Conservation (phyloP, 1,140 invertebrate genomes). For the Lethocerus indicus region DNA sequence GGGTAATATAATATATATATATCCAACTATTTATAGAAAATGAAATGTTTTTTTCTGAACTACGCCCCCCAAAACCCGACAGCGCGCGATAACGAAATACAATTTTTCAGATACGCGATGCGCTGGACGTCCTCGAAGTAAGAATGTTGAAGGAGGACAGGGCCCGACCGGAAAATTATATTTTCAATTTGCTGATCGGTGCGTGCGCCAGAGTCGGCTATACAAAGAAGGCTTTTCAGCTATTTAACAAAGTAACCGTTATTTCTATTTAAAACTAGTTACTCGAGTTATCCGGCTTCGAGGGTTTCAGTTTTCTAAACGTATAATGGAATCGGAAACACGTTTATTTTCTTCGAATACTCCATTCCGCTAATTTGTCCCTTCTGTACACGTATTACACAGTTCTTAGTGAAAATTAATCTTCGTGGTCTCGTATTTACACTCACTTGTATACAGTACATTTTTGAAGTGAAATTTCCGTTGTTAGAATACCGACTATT, state of each 20-base stretch:
- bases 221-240: slow-evolving; percentile 62
- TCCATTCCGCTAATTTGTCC: too few relatives aligned
- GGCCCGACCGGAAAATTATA: slow-evolving; percentile 55
- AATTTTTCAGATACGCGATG: slow-evolving; percentile 32
- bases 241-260: slow-evolving; percentile 44
- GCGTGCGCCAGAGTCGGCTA: slow-evolving; percentile 65
- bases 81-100: background rate
- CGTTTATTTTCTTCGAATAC: too few relatives aligned
- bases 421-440: too few relatives aligned
- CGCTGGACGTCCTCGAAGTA: slow-evolving; percentile 53
- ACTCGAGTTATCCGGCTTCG: too few relatives aligned
- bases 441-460: too few relatives aligned
- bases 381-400: too few relatives aligned
- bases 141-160: slow-evolving; percentile 55
- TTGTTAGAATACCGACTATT: too few relatives aligned
- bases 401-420: too few relatives aligned
- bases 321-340: too few relatives aligned
- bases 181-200: slow-evolving; percentile 64
- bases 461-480: too few relatives aligned
- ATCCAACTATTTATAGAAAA: background rate
- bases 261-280: background rate
- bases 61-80: background rate
- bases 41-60: background rate
- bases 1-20: slow-evolving; percentile 10
- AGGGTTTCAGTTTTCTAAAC: too few relatives aligned